Conservation (phyloP, 2,888 invertebrate genomes). For the Drepana falcataria region DNA sequence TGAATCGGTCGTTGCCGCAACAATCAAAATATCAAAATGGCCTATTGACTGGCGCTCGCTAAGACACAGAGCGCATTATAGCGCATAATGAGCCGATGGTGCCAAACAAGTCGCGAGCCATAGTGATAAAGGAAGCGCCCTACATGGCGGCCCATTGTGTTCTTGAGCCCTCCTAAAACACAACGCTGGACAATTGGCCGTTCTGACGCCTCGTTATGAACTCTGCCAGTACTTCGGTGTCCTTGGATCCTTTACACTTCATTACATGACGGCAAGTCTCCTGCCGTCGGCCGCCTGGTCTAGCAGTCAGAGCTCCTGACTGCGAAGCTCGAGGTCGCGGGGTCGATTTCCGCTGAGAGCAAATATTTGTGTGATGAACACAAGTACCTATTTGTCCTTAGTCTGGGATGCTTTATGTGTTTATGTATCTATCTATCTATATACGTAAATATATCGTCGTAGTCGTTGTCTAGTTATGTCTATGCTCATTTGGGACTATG, state of each 20-base stretch:
- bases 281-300: neutral
- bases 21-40: conserved; percentile 8
- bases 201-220: neutral
- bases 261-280: neutral
- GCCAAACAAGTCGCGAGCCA: conserved; percentile 27
- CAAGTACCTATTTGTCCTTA: no score
- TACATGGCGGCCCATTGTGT: conserved; percentile 42
- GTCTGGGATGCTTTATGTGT: no score
- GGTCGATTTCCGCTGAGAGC: no score
- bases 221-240: neutral
- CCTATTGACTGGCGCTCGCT: conserved; percentile 9
- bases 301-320: no score
- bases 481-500: no score
- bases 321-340: no score
- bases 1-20: no score
- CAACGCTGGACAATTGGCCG: conserved; percentile 10
- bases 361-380: no score
- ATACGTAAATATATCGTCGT: no score
- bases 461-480: no score
- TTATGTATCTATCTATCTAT: no score
- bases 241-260: neutral
- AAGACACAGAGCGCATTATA: conserved; percentile 37
- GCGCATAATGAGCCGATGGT: conserved; percentile 27
- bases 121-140: conserved; percentile 46
- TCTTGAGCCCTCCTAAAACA: conserved; percentile 29